Base-by-base conservation (phyloP, 2,888 invertebrate genomes). In the Ornithoptera alexandrae region DNA sequence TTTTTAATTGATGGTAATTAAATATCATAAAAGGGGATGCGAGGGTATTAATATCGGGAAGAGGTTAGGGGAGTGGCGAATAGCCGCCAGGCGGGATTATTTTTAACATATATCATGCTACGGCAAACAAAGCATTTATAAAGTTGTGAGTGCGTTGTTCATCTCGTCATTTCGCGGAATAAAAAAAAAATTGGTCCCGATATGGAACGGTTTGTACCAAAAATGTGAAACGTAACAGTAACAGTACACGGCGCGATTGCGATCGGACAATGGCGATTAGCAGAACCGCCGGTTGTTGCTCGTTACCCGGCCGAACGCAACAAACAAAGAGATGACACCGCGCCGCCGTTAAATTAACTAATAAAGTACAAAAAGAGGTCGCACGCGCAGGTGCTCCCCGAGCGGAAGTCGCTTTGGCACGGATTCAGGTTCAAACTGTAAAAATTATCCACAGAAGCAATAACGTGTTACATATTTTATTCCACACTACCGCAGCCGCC, bases 381-480 rank as follows among this genome's bases (percentile, higher is more conserved):
- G 36, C 57, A 46, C 24, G 61, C 69, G 69, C 62, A n/a, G 65
- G 69, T 69, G 69, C 65, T 39, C 69, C 72, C 72, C 60, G 56
- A 59, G 74, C 78, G 81, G 81, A 81, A 76, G 76, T 77, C 77
- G 77, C 78, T 71, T 30, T 72, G 73, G 68, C 72, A 72, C 72
- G 69, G 77, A 77, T 81, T 79, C 74, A 76, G 74, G 72, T 79
- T 76, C 77, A 76, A 76, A 74, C 74, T 71, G 72, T 77, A 78
- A 80, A 77, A 79, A 78, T 79, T 79, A 77, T 77, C 74, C 59
- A 56, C 30, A 42, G 62, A 60, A 68, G 73, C 75, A 75, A 74
- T 75, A 74, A 74, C 74, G 73, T 72, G 70, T 74, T 71, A 22
- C 62, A 62, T 62, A 46, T 62, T 46, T 62, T 62, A 46, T 62